Conservation (phyloP, 2,113 vertebrate genomes). For the Phycodurus eques region DNA sequence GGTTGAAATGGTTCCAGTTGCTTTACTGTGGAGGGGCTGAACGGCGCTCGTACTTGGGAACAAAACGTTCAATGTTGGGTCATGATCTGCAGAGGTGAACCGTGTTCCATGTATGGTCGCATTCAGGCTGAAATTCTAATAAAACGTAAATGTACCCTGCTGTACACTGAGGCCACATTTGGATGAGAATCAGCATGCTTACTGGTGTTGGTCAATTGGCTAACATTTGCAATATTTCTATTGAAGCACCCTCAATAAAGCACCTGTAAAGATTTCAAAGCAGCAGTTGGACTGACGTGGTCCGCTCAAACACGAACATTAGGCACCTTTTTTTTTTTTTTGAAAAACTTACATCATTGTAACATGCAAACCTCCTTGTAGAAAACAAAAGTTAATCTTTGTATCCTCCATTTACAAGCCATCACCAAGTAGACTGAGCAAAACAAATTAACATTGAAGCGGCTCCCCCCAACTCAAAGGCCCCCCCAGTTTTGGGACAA, state of each 20-base stretch:
- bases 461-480: slow-evolving; percentile 39
- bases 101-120: background rate
- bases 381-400: slow-evolving; percentile 54
- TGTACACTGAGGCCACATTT: background rate
- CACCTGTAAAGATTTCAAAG: slow-evolving; percentile 36
- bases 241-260: background rate
- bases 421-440: slow-evolving; percentile 47
- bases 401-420: slow-evolving; percentile 58
- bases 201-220: too few relatives aligned
- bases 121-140: slow-evolving; percentile 8
- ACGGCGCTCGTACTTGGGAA: background rate
- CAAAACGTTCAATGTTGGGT: background rate
- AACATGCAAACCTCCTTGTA: slow-evolving; percentile 80
- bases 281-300: slow-evolving; percentile 56
- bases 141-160: background rate
- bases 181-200: background rate
- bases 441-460: slow-evolving; percentile 20
- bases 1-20: slow-evolving; percentile 32
- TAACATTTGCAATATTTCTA: too few relatives aligned
- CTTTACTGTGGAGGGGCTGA: slow-evolving; percentile 1
- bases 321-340: slow-evolving; percentile 74
- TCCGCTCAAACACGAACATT: slow-evolving; percentile 80
- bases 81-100: too few relatives aligned
- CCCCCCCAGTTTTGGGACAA: background rate
- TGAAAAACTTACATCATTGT: slow-evolving; percentile 66